These are phyloP conservation scores for Cyprinodon diabolis DNA, from an alignment of 2,797 vertebrate genomes.

Conservation along the genomic window DNA sequence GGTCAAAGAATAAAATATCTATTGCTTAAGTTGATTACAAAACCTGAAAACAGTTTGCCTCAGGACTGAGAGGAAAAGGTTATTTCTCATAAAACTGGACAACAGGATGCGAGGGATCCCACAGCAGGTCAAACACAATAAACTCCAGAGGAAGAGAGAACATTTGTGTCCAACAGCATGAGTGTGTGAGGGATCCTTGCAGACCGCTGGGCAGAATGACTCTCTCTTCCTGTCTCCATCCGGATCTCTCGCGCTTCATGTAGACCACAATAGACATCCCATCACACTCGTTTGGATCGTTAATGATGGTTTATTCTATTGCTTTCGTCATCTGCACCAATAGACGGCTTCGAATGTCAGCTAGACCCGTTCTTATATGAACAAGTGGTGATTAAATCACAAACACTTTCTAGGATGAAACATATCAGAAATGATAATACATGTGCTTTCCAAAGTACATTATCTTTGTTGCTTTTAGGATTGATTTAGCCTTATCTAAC, in stretches of 20 bases:
- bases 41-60: slow-evolving; percentile 28
- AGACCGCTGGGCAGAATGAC: slow-evolving; percentile 75
- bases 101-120: slow-evolving; percentile 72
- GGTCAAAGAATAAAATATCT: slow-evolving; percentile 10
- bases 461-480: neutral
- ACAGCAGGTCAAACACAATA: slow-evolving; percentile 68
- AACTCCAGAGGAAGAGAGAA: slow-evolving; percentile 57
- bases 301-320: slow-evolving; percentile 62
- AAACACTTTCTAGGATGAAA: neutral
- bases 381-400: slow-evolving; percentile 18
- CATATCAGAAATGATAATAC: neutral
- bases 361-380: slow-evolving; percentile 16
- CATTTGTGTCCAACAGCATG: slow-evolving; percentile 33
- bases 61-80: slow-evolving; percentile 52
- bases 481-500: slow-evolving; percentile 11
- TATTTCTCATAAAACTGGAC: slow-evolving; percentile 68
- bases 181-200: slow-evolving; percentile 37
- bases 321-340: slow-evolving; percentile 63
- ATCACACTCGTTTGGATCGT: slow-evolving; percentile 54
- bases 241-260: slow-evolving; percentile 74
- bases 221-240: slow-evolving; percentile 97
- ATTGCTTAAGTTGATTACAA: slow-evolving; percentile 8
- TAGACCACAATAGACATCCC: slow-evolving; percentile 78
- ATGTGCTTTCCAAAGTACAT: neutral
- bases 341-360: slow-evolving; percentile 20